A percentile compares a stretch with the other conserved stretches of the same genome.
phyloP scores from a whole-genome alignment of 2,888 invertebrate species.

The Leptothorax acervorum region DNA sequence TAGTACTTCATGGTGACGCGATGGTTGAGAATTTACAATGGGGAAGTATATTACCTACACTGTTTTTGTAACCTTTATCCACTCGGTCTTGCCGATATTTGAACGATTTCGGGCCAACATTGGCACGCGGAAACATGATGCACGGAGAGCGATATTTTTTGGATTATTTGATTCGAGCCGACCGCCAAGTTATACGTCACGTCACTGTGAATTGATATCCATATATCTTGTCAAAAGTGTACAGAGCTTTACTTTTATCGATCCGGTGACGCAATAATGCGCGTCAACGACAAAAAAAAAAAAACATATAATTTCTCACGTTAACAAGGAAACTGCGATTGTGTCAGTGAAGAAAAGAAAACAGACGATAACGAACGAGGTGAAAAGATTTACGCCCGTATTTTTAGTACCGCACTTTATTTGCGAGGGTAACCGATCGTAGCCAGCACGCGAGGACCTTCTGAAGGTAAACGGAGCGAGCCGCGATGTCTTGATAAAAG shows the following conservation, averaged over 20 bases:
- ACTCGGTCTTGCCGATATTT: constrained; percentile 26
- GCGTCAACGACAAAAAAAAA: background rate
- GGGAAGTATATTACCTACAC: constrained; percentile 12
- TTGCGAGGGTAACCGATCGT: constrained; percentile 18
- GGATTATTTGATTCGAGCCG: constrained; percentile 25
- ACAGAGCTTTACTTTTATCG: constrained; percentile 14
- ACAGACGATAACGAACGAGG: background rate
- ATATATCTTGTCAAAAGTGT: constrained; percentile 20
- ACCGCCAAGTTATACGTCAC: constrained; percentile 31
- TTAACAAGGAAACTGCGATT: background rate
- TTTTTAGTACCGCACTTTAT: constrained; percentile 24
- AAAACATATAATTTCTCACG: background rate
- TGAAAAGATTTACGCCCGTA: constrained; percentile 18
- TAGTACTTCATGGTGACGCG: background rate
- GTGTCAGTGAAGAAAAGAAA: background rate
- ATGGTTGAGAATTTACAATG: background rate
- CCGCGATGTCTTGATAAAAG: constrained; percentile 48
- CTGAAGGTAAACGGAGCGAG: constrained; percentile 36
- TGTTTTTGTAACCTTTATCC: constrained; percentile 37
- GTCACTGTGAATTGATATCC: constrained; percentile 24
- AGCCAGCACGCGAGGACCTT: constrained; percentile 35
- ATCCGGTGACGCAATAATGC: background rate
- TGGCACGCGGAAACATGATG: constrained; percentile 28
- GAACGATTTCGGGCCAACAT: background rate
- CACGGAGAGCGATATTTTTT: constrained; percentile 39